Base-by-base conservation (phyloP, 1,140 invertebrate genomes). In the Antheraea mylitta region DNA sequence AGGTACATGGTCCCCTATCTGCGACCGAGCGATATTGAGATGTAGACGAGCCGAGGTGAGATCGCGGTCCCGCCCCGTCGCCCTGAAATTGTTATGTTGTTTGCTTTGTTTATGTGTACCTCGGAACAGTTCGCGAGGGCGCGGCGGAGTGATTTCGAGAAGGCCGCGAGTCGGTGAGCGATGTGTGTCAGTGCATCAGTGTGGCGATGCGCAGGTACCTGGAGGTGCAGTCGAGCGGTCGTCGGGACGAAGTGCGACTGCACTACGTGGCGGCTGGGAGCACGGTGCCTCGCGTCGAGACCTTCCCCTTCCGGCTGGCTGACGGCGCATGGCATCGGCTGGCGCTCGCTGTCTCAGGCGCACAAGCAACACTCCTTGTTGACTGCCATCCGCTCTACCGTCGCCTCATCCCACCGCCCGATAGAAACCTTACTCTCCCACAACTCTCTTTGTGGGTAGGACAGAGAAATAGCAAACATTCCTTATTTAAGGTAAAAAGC, bases 211-310 rank as follows among this genome's bases (percentile, higher is more conserved):
- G 82, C 91, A 97, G 96, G 93, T 97, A 97, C 93, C 93, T 98
- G 93, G 97, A 98, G 93, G 93, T 98, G 83, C 97, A 98, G 93
- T 98, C 97, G 81, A 97, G 96, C 91, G 97, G 97, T 67, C 94
- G 96, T 19, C 96, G 96, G 79, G 95, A 98, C 90, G 97, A 98
- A 90, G 94, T 98, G 92, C 94, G 96, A 76, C 92, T 96, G 82
- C 95, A 96, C 89, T 96, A 96, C 83, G 94, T 95, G 80, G 94
- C 94, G 71, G 93, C 93, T 67, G 93, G 94, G 74, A 94, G 94
- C 74, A 93, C 93, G 45, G 89, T 90, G 66, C 94, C 96, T 74
- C 95, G 95, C 81, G 95, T 96, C 69, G 97, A 98, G 93, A 96
- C 96, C 86, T 98, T 98, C 93, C 96, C 96, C 76, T 97, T 96